Evolutionary conservation across 2,113 vertebrate genomes (phyloP), one percentile per base, ranked within the genome.

Genomic region (Rutilus rutilus): DNA sequence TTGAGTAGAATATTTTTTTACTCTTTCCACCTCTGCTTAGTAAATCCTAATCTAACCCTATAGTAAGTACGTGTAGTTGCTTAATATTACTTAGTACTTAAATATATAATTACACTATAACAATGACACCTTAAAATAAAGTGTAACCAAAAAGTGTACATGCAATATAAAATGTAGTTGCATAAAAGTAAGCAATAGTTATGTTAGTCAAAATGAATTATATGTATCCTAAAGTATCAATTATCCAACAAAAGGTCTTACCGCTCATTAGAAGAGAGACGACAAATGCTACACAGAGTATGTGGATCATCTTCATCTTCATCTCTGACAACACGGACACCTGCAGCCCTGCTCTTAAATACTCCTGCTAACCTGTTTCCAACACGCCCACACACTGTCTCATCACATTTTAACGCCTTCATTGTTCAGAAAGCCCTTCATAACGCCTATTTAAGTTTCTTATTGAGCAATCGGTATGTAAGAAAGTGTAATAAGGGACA

Each of bases 281-380:
- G 5, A 39, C 14, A 45, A 80, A 47, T 45, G 60, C 78, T n/a
- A 45, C 59, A 30, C 78, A 27, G 15, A 80, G n/a, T 30, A 12
- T 2, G 8, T 65, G 39, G 42, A 65, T 47, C 78, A 47, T 65
- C 15, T 10, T 47, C 78, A 47, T 65, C 15, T 10, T 17, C 69
- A 30, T 80, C 59, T 64, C 36, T 25, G 78, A 79, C 14, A 12
- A 4, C 42, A 47, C n/a, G 3, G 12, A 65, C 0, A 47, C 14
- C 33, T 23, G 77, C 77, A 8, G 42, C 9, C 59, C 59, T 64
- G 14, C 57, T 45, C 39, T 80, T 60, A 79, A 42, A 65, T 80
- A 64, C 0, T 8, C 4, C 8, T 5, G 57, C 2, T 45, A 45
- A 62, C 54, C 76, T 39, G 21, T 78, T 59, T 25, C 4, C 12